These are phyloP conservation scores for Coelinius sp. DNA, from an alignment of 2,888 invertebrate species.

Conservation along the genomic window DNA sequence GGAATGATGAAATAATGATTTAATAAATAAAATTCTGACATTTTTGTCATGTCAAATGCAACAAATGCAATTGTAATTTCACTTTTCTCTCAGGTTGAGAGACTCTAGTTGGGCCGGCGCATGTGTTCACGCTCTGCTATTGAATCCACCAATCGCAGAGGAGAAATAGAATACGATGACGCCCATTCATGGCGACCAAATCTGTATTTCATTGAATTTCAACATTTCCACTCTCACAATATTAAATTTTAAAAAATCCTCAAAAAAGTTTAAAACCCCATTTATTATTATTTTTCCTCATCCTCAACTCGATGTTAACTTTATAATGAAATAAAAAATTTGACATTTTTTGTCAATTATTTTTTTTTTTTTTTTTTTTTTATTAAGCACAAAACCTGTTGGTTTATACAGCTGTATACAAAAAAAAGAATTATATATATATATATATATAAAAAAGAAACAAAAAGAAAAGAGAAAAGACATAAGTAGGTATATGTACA, in stretches of 20 bases:
- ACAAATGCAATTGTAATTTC: background rate
- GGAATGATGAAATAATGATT: background rate
- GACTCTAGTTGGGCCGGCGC: background rate
- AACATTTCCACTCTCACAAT: slow-evolving; percentile 14
- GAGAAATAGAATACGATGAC: slow-evolving; percentile 44
- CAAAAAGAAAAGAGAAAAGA: too few species aligned
- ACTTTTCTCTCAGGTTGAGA: background rate
- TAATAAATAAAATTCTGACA: background rate
- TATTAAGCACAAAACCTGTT: too few species aligned
- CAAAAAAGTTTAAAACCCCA: background rate
- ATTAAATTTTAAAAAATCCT: background rate
- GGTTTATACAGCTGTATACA: too few species aligned
- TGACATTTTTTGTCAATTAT: too few species aligned
- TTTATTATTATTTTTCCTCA: too few species aligned
- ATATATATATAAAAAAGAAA: too few species aligned
- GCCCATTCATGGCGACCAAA: slow-evolving; percentile 64
- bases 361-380: too few species aligned
- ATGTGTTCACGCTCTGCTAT: background rate
- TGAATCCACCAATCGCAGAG: background rate
- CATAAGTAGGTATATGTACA: too few species aligned
- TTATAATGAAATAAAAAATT: too few species aligned
- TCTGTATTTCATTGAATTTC: slow-evolving; percentile 7
- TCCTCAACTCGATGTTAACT: too few species aligned
- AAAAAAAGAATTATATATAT: too few species aligned
- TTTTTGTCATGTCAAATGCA: background rate